Evolutionary conservation across 2,888 invertebrate species (phyloP).

Genomic region (Cheilosia urbana): DNA sequence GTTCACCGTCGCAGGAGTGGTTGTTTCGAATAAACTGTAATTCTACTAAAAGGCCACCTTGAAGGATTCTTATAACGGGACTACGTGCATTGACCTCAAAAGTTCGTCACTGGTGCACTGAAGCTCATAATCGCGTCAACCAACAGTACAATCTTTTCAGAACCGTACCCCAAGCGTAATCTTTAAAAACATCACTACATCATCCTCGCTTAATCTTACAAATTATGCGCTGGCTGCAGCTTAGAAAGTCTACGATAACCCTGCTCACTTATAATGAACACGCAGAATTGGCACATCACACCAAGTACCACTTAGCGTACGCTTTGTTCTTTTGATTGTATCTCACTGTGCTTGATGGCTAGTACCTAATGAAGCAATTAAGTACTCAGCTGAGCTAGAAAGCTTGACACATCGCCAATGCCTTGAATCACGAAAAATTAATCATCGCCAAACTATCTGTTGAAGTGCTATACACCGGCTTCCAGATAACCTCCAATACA

Average conservation of each 20-base stretch:
- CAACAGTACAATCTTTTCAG: no score
- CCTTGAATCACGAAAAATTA: constrained; percentile 41
- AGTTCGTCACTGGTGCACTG: no score
- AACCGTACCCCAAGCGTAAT: no score
- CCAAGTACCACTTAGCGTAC: background rate
- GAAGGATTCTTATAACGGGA: no score
- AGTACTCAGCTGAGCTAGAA: constrained; percentile 17
- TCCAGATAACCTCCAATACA: constrained; percentile 52
- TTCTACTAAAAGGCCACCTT: no score
- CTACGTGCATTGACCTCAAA: no score
- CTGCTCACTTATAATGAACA: no score
- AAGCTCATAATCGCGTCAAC: no score
- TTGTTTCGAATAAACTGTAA: no score
- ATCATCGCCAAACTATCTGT: constrained; percentile 40
- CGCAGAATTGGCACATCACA: constrained; percentile 4
- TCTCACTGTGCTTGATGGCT: background rate
- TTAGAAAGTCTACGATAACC: constrained; percentile 12
- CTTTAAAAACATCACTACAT: no score
- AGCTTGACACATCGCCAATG: constrained; percentile 32
- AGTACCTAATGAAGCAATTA: constrained; percentile 42
- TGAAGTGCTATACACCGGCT: constrained; percentile 19
- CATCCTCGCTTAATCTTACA: background rate
- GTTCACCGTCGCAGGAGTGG: no score
- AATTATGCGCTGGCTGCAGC: background rate
- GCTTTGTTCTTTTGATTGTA: constrained; percentile 13